Evolutionary conservation across 2,888 invertebrate genomes (phyloP).

Genomic region (Ichneumoninae sp.): DNA sequence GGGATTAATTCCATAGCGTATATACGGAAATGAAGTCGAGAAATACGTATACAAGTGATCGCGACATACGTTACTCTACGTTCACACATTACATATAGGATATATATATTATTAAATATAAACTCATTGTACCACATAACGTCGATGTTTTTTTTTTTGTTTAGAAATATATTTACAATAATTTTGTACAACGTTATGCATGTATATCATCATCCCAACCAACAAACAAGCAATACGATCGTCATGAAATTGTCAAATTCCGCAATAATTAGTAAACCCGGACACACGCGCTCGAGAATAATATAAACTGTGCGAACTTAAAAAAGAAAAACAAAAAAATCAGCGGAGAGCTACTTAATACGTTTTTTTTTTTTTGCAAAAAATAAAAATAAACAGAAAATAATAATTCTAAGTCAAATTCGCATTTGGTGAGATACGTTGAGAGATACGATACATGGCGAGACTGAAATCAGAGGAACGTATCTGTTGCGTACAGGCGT

Average conservation of each 20-base stretch:
- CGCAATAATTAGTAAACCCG: constrained; percentile 19
- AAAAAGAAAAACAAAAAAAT: constrained; percentile 17
- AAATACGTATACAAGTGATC: constrained; percentile 14
- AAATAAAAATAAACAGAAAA: neutral
- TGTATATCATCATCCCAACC: constrained; percentile 33
- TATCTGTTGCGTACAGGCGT: neutral
- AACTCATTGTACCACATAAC: constrained; percentile 38
- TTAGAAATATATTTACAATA: constrained; percentile 39
- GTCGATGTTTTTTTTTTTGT: constrained; percentile 34
- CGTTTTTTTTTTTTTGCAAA: constrained; percentile 53
- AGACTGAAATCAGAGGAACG: neutral
- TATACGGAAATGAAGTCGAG: neutral
- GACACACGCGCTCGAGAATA: constrained; percentile 11
- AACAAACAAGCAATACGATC: constrained; percentile 37
- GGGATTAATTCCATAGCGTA: constrained; percentile 6
- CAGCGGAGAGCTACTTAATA: constrained; percentile 57
- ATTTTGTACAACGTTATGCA: constrained; percentile 37
- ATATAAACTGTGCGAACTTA: constrained; percentile 32
- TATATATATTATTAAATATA: constrained; percentile 38
- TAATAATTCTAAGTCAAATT: constrained; percentile 69
- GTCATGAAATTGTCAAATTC: constrained; percentile 53
- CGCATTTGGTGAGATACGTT: constrained; percentile 67
- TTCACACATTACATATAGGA: constrained; percentile 5
- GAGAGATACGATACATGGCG: constrained; percentile 14
- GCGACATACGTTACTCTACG: constrained; percentile 27